These are phyloP conservation scores for Hirudinaria manillensis DNA, from an alignment of 2,888 invertebrate species.

Conservation along the genomic window DNA sequence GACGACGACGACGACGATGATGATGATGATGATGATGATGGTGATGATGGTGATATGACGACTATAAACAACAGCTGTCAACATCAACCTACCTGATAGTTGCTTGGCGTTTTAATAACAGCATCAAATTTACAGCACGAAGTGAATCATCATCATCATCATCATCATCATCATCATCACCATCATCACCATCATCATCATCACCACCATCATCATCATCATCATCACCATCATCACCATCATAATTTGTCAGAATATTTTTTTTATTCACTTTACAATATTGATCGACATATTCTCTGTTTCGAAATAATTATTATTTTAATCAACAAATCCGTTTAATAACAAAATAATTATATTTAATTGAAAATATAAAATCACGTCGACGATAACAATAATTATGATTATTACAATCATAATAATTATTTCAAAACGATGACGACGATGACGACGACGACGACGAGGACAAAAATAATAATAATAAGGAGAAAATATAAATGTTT, in stretches of 20 bases:
- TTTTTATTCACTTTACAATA: slow-evolving; percentile 5
- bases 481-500: too few species aligned
- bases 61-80: not conserved
- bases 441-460: too few species aligned
- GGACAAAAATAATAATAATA: too few species aligned
- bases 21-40: slow-evolving; percentile 14
- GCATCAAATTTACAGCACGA: not conserved
- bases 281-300: not conserved
- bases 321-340: too few species aligned
- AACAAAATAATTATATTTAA: too few species aligned
- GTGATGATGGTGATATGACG: slow-evolving; percentile 8
- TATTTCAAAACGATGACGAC: too few species aligned
- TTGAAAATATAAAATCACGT: too few species aligned
- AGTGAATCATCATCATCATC: too few species aligned
- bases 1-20: not conserved
- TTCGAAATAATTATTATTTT: too few species aligned
- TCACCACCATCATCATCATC: not conserved
- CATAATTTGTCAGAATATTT: not conserved
- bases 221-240: not conserved
- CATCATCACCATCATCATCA: slow-evolving; percentile 13
- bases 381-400: too few species aligned
- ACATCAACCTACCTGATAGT: not conserved
- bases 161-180: slow-evolving; percentile 16
- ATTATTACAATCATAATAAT: too few species aligned
- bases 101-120: not conserved